Base-by-base conservation (phyloP, 2,888 invertebrate species). In the Eilema depressum region DNA sequence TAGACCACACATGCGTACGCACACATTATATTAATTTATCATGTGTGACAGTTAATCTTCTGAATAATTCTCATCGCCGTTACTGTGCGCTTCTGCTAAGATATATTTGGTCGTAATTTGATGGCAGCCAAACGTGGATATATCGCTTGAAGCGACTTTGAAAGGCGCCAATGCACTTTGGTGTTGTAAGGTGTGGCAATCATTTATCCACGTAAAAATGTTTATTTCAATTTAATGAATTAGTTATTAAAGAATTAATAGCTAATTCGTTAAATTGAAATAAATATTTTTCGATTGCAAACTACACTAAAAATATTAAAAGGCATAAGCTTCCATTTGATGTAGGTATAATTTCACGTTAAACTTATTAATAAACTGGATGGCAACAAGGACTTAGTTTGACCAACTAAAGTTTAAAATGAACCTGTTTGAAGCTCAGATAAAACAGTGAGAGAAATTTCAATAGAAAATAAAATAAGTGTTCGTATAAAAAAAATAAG, bases 1-100 rank as follows among this genome's bases (percentile, higher is more conserved):
- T 77, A 81, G 89, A 89, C 90, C 89, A 87, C 89, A 88, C 87
- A 79, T 81, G 80, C 72, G 70, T 71, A 59, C 26, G 11, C 37
- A 68, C 66, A 65, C 77, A 77, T 77, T 77, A 80, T 82, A 82
- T 81, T 81, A 83, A 88, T 89, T 83, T 84, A 88, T 90, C 89
- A 86, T 82, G 37, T 77, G 73, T 84, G 85, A 84, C 85, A 84
- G 78, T 80, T 79, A 81, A 85, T 83, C 82, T 82, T 68, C 75
- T 80, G 72, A 80, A 80, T 82, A 82, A 82, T 77, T 79, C 70
- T 63, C 59, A 67, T 65, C 56, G 28, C 77, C 77, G 77, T 76
- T 82, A 80, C 66, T 23, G 62, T 57, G 65, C 47, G 70, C 73
- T 75, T 81, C 75, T 77, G 70, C 67, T 75, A 63, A 61, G 73